Evolutionary conservation across 2,113 vertebrate genomes (phyloP), one percentile per base, ranked within the genome.

Genomic region (Periophthalmus modestus): DNA sequence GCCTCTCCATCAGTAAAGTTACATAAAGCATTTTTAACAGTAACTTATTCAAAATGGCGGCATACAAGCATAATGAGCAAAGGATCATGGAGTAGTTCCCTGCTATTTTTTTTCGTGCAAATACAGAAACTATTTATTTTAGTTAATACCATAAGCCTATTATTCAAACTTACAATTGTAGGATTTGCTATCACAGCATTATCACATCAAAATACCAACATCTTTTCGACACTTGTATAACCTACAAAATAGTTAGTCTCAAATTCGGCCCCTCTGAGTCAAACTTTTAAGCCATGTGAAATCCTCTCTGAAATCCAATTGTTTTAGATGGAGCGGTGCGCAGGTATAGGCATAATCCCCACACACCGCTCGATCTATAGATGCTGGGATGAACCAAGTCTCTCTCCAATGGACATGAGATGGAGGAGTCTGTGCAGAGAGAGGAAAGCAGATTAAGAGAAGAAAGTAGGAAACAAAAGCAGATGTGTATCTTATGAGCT

Each of bases 301-400:
- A 65, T 28, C 79, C 72, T 74, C 66, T 46, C 48, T 77, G 78
- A 85, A 89, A 91, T 91, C 85, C 83, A 73, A 33, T 63, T 69
- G 82, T 77, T 80, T 82, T 82, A 71, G 78, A 74, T 72, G 73
- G 47, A 59, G 77, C 85, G 81, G 55, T 66, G 69, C 61, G 63
- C 14, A 63, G 80, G 74, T 83, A 66, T 7, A 50, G 78, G 73
- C 81, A 62, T 82, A 86, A 89, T 86, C 87, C 82, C 72, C 34
- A 21, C 71, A 21, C 71, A 66, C 69, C 75, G 80, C 58, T 74
- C 72, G 19, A 69, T 74, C 74, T 68, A 68, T 80, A 71, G 71
- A 73, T 77, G 79, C 63, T 2, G 19, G 76, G 47, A 75, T 24
- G 0, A 76, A 82, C 75, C 34, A 50, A 69, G 33, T 68, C 47